A percentile compares a stretch with the other conserved stretches of the same genome.
Evolutionary conservation across 2,888 invertebrate genomes (phyloP).

Genomic region (Crematogaster levior): DNA sequence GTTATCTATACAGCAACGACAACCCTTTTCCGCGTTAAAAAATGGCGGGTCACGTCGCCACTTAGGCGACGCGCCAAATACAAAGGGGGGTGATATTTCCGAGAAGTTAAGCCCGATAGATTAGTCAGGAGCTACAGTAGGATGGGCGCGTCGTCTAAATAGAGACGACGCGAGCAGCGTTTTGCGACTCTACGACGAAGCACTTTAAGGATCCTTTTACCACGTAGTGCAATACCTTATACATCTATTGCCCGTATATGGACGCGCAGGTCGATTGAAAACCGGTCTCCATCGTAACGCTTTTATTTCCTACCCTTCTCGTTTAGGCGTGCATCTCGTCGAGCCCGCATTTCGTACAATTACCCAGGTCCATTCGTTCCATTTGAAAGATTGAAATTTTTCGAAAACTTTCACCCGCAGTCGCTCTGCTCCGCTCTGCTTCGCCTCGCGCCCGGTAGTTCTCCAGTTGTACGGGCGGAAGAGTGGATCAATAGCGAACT

Average conservation of each 20-base stretch:
- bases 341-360: slow-evolving; percentile 75
- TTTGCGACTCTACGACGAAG: slow-evolving; percentile 68
- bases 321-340: slow-evolving; percentile 67
- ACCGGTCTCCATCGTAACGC: slow-evolving; percentile 52
- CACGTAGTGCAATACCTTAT: slow-evolving; percentile 66
- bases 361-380: slow-evolving; percentile 69
- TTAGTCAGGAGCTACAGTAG: slow-evolving; percentile 21
- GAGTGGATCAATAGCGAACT: slow-evolving; percentile 54
- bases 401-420: slow-evolving; percentile 59
- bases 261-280: slow-evolving; percentile 73
- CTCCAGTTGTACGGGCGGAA: slow-evolving; percentile 45
- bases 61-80: slow-evolving; percentile 26
- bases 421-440: background rate
- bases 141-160: slow-evolving; percentile 44
- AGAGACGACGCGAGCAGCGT: slow-evolving; percentile 48
- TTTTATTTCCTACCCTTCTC: slow-evolving; percentile 58
- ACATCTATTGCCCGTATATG: slow-evolving; percentile 73
- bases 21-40: slow-evolving; percentile 8
- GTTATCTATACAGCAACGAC: slow-evolving; percentile 2
- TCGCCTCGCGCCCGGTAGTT: slow-evolving; percentile 13
- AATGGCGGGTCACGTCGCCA: slow-evolving; percentile 36
- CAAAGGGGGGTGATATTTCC: slow-evolving; percentile 46
- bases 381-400: slow-evolving; percentile 73
- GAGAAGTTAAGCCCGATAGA: slow-evolving; percentile 53
- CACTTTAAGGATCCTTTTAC: slow-evolving; percentile 70